A percentile compares a stretch with the other conserved stretches of the same genome.
Conservation (phyloP, 2,113 vertebrate species). For the Polypterus bichir region DNA sequence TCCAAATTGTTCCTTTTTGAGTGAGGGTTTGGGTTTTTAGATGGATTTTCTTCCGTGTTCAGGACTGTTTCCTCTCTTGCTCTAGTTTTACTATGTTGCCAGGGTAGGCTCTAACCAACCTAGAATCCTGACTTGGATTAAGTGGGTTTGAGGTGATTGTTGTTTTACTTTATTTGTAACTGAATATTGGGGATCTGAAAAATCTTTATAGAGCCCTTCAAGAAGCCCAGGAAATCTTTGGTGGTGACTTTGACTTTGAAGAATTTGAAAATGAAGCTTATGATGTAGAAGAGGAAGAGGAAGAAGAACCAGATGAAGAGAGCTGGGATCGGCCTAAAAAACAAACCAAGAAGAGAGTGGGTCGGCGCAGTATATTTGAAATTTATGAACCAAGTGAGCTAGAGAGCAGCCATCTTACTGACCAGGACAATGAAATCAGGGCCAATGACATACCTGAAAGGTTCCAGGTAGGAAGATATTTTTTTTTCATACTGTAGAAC, state of each 20-base stretch:
- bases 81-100: too few relatives aligned
- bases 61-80: too few relatives aligned
- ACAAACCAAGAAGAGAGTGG: constrained; percentile 79
- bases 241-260: constrained; percentile 91
- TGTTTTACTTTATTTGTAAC: too few relatives aligned
- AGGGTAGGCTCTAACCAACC: too few relatives aligned
- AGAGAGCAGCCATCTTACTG: constrained; percentile 93
- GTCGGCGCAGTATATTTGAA: constrained; percentile 92
- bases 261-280: constrained; percentile 88
- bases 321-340: constrained; percentile 87
- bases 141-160: too few relatives aligned
- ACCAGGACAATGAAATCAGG: constrained; percentile 96
- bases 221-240: constrained; percentile 96
- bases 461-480: constrained; percentile 69
- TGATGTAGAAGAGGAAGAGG: constrained; percentile 87
- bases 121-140: too few relatives aligned
- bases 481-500: too few relatives aligned
- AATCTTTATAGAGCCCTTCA: constrained; percentile 70
- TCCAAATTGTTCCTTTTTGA: too few relatives aligned
- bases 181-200: too few relatives aligned
- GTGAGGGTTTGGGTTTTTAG: too few relatives aligned
- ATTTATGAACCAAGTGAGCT: constrained; percentile 95
- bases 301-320: constrained; percentile 85
- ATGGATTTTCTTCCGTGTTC: too few relatives aligned
- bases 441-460: constrained; percentile 92